Base-by-base conservation (phyloP, 1,140 invertebrate genomes). In the Ips typographus region DNA sequence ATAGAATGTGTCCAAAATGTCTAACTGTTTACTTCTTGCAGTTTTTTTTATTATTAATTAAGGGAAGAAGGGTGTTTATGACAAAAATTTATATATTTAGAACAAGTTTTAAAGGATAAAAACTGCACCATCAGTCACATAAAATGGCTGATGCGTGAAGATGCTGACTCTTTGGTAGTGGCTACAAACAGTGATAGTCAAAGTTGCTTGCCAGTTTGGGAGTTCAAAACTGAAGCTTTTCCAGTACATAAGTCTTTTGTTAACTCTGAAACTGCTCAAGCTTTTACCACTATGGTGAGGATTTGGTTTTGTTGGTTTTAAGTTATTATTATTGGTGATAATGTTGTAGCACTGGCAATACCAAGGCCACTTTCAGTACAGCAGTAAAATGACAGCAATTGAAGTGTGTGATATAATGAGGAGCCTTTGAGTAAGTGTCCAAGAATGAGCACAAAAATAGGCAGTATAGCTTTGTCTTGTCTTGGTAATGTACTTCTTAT, bases 131-230 rank as follows among this genome's bases (percentile, higher is more conserved):
- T 94, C 73, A 89, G 87, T 1, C 88, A 92, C 74, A 79, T 96
- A 2, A 88, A 91, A 64, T 96, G 94, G 86, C 88, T 92, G 56
- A 86, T 90, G 6, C 83, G 88, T 36, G 94, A 94, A 77, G 91
- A 91, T 76, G 88, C 90, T 2, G 94, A 96, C 82, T 90, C 91
- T 1, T 80, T 94, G 6, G 86, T 93, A 52, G 87, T 94, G 4
- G 86, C 87, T 49, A 89, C 88, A 49, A 89, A 84, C 68, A 84
- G 85, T 61, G 82, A 80, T 4, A 84, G 81, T 40, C 84, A 85
- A 8, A 89, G 90, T 75, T 86, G 89, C 53, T 83, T 96, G 8
- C 91, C 95, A 78, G 85, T 95, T 3, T 97, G 94, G 94, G 92
- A 94, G 75, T 81, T 96, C 3, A 84, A 89, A 3, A 92, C 95